Conservation (phyloP, 2,113 vertebrate species). For the Trichomycterus rosablanca region DNA sequence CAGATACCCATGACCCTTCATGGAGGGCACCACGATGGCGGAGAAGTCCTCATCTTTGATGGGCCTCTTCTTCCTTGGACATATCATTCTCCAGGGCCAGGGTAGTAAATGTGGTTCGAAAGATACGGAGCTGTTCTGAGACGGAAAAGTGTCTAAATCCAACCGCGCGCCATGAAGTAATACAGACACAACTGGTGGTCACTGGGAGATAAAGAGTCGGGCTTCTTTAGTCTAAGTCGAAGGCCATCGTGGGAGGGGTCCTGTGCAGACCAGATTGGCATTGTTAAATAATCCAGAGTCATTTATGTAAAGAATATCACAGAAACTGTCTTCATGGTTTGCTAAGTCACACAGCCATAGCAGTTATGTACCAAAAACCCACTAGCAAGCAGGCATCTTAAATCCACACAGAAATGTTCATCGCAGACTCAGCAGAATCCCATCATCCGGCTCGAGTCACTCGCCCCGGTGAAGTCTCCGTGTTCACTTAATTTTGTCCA, state of each 20-base stretch:
- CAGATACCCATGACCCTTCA: conserved; percentile 70
- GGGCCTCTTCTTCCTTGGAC: conserved; percentile 60
- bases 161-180: conserved; percentile 42
- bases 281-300: conserved; percentile 26
- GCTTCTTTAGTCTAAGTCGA: conserved; percentile 22
- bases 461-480: no score
- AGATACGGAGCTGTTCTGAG: background rate
- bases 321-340: no score
- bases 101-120: background rate
- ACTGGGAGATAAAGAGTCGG: conserved; percentile 21
- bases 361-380: no score
- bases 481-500: no score
- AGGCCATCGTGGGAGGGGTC: conserved; percentile 23
- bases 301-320: background rate
- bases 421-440: background rate
- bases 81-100: conserved; percentile 63
- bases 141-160: conserved; percentile 31
- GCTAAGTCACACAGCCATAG: no score
- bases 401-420: no score
- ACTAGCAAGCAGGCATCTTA: no score
- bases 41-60: conserved; percentile 60
- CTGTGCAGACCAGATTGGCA: conserved; percentile 25
- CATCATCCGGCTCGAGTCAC: background rate
- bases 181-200: conserved; percentile 36
- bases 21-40: conserved; percentile 69